Percentiles rank a stretch among this genome's conserved stretches.
Evolutionary conservation across 2,113 vertebrate species (phyloP).

Genomic region (Aix galericulata): DNA sequence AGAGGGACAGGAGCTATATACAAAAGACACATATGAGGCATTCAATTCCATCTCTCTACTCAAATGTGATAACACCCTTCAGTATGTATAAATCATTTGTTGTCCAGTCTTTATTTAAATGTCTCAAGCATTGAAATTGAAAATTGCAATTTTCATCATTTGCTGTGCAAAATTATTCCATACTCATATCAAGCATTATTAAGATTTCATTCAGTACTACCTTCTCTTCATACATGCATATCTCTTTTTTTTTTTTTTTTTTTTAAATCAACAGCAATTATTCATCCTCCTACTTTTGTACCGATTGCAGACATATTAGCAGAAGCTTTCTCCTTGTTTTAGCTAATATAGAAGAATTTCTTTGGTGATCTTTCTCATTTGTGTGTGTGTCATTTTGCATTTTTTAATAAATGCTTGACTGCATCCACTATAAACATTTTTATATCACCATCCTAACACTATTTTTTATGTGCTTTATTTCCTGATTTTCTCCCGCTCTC

Average conservation of each 20-base stretch:
- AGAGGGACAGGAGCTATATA: background rate
- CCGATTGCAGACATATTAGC: constrained; percentile 1
- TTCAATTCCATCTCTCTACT: background rate
- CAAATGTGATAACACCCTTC: background rate
- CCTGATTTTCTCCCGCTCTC: background rate
- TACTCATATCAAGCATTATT: background rate
- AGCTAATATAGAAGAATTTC: background rate
- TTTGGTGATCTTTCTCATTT: background rate
- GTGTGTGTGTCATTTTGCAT: background rate
- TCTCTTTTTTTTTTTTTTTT: background rate
- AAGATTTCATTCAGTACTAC: background rate
- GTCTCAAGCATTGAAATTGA: background rate
- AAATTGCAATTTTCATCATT: background rate
- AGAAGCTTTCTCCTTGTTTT: background rate
- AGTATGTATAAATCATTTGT: background rate
- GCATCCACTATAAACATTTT: background rate
- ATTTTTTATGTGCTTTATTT: background rate
- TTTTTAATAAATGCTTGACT: background rate
- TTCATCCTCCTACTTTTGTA: background rate
- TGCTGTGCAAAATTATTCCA: background rate
- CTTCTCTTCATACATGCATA: background rate
- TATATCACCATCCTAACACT: background rate
- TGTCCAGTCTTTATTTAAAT: background rate
- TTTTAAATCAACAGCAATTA: background rate
- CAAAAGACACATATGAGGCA: background rate